These are phyloP conservation scores for Drosophila mulleri DNA, from an alignment of 2,888 invertebrate genomes.

Conservation along the genomic window DNA sequence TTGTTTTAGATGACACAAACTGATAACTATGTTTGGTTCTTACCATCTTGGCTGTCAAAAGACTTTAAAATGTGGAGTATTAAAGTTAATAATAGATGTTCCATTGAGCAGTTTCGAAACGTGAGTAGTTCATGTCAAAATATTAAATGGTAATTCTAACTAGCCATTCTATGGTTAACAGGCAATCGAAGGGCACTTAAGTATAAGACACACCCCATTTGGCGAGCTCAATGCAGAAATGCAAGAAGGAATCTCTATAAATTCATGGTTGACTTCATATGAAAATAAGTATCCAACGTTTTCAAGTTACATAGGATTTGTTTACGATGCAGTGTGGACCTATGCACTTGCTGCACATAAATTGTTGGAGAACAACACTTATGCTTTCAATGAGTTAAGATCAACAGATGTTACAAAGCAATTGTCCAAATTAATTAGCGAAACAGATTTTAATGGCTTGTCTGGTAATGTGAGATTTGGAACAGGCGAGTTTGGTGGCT, in stretches of 20 bases:
- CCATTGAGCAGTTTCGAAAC: slow-evolving; percentile 87
- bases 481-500: slow-evolving; percentile 86
- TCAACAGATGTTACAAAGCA: slow-evolving; percentile 73
- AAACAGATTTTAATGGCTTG: slow-evolving; percentile 90
- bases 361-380: slow-evolving; percentile 86
- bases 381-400: slow-evolving; percentile 67
- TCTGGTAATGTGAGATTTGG: slow-evolving; percentile 90
- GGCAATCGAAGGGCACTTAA: slow-evolving; percentile 91
- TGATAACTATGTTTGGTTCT: slow-evolving; percentile 93
- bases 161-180: slow-evolving; percentile 62
- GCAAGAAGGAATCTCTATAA: slow-evolving; percentile 88
- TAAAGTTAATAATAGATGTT: slow-evolving; percentile 85
- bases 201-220: slow-evolving; percentile 89
- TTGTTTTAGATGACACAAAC: slow-evolving; percentile 88
- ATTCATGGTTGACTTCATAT: slow-evolving; percentile 86
- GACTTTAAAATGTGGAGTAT: slow-evolving; percentile 88
- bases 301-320: slow-evolving; percentile 90
- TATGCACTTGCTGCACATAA: slow-evolving; percentile 90
- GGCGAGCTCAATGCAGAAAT: slow-evolving; percentile 86
- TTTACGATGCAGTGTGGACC: slow-evolving; percentile 93
- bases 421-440: slow-evolving; percentile 87
- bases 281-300: slow-evolving; percentile 25
- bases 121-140: slow-evolving; percentile 64
- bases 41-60: slow-evolving; percentile 90
- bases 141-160: background rate